Base-by-base conservation (phyloP, 1,140 invertebrate genomes). In the Mylabris phalerata region DNA sequence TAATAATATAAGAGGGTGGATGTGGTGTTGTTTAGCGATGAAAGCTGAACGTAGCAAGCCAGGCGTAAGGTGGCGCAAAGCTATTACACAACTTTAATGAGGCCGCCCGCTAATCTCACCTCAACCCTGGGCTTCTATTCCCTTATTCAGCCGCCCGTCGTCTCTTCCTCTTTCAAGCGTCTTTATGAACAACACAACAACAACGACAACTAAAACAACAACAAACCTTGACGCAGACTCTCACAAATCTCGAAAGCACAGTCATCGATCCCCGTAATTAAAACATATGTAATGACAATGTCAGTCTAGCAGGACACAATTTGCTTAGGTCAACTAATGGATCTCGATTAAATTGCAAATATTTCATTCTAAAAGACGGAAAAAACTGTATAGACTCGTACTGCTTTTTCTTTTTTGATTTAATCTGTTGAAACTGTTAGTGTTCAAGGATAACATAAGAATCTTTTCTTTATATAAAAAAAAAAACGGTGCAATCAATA, bases 11-110 rank as follows among this genome's bases (percentile, higher is more conserved):
- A 27, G 40, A 32, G 32, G 54, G 45, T 40, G 47, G 55, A 7
- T 32, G 41, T 26, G 46, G 55, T 57, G 55, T 48, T 49, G 61
- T 63, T 63, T 52, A 45, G 57, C 45, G 57, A 63, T 56, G 61
- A 63, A 63, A 63, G 57, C 55, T 59, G 55, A 54, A 47, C 26
- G 58, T 40, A 48, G 43, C 48, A 61, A 60, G 64, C 59, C 59
- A 57, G 54, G 62, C 59, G 61, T 61, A 60, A 67, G 60, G 60
- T 67, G 62, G 60, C 64, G 64, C 60, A 66, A 67, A 67, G 61
- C 66, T 64, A 67, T 67, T 67, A 67, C 66, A 67, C 64, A 67
- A 67, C 64, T 67, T 67, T 67, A 67, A 67, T 67, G 66, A 67
- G 57, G 55, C 56, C 66, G 61, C 61, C 60, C 64, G 62, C 66